These are phyloP conservation scores for Acromyrmex charruanus DNA, from an alignment of 1,140 invertebrate species.

Conservation along the genomic window DNA sequence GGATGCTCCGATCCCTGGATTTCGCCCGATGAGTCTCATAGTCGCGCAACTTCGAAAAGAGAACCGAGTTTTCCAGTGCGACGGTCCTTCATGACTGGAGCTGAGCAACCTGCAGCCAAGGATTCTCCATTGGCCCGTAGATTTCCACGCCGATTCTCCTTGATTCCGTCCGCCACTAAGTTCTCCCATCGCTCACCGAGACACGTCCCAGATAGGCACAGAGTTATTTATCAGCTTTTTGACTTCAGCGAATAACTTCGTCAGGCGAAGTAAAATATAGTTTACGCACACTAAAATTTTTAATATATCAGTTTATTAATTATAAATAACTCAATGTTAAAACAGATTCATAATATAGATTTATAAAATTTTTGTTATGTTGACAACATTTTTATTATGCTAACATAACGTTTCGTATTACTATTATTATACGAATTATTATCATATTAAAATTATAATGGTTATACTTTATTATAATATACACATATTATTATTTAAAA, in stretches of 20 bases:
- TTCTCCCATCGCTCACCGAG: slow-evolving; percentile 47
- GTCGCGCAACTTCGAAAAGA: slow-evolving; percentile 52
- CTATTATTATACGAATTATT: not conserved
- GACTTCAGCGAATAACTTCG: slow-evolving; percentile 26
- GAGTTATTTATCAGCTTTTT: slow-evolving; percentile 58
- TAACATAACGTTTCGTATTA: not conserved
- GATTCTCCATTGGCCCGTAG: slow-evolving; percentile 50
- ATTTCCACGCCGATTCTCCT: slow-evolving; percentile 58
- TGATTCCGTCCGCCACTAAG: slow-evolving; percentile 38
- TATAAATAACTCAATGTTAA: not conserved
- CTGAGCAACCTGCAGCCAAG: slow-evolving; percentile 19
- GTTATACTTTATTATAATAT: not conserved
- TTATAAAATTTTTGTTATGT: not conserved
- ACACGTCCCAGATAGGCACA: slow-evolving; percentile 50
- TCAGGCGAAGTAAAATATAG: not conserved
- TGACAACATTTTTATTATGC: too few relatives aligned
- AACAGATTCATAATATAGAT: not conserved
- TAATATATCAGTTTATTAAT: slow-evolving; percentile 21
- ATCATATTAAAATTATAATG: not conserved
- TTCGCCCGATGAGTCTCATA: slow-evolving; percentile 48
- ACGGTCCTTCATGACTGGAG: slow-evolving; percentile 42
- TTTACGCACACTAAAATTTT: not conserved
- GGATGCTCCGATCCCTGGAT: slow-evolving; percentile 46
- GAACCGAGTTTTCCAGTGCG: slow-evolving; percentile 46
- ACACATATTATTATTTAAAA: not conserved